Conservation (phyloP, 92 coral and sea anemone species). For the Ricordea florida region DNA sequence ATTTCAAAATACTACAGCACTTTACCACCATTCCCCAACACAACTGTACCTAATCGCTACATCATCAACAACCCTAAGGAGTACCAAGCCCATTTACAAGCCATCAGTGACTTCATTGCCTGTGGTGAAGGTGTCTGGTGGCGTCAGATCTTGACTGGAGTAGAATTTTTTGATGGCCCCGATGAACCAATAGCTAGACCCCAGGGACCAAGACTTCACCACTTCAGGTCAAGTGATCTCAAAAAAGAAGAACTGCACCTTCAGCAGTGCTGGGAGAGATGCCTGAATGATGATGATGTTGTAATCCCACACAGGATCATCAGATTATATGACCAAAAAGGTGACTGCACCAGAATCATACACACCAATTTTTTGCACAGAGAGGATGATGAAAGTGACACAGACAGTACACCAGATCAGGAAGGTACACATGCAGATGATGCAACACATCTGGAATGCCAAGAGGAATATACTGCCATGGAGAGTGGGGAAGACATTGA, state of each 20-base stretch:
- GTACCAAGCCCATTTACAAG: constrained; percentile 40
- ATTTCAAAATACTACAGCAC: constrained; percentile 34
- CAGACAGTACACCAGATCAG: not conserved
- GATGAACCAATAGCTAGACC: not conserved
- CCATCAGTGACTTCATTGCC: constrained; percentile 39
- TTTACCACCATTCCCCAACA: constrained; percentile 28
- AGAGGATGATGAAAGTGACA: not conserved
- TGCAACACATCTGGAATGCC: not conserved
- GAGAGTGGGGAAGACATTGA: not conserved
- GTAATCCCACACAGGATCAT: constrained; percentile 2
- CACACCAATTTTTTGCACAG: constrained; percentile 20
- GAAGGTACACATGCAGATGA: not conserved
- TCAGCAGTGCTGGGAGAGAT: constrained; percentile 22
- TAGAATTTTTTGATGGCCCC: constrained; percentile 24
- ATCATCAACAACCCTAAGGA: constrained; percentile 23
- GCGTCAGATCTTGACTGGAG: not conserved
- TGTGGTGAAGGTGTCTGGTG: constrained; percentile 52
- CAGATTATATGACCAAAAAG: no score
- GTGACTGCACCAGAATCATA: not conserved
- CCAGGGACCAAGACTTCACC: constrained; percentile 26
- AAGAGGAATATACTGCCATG: not conserved
- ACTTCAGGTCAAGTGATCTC: constrained; percentile 47
- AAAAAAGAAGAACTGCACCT: constrained; percentile 17
- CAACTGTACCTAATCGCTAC: constrained; percentile 17
- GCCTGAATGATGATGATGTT: not conserved